These are phyloP conservation scores for Neostethus bicornis DNA, from an alignment of 2,797 vertebrate genomes.

Conservation along the genomic window DNA sequence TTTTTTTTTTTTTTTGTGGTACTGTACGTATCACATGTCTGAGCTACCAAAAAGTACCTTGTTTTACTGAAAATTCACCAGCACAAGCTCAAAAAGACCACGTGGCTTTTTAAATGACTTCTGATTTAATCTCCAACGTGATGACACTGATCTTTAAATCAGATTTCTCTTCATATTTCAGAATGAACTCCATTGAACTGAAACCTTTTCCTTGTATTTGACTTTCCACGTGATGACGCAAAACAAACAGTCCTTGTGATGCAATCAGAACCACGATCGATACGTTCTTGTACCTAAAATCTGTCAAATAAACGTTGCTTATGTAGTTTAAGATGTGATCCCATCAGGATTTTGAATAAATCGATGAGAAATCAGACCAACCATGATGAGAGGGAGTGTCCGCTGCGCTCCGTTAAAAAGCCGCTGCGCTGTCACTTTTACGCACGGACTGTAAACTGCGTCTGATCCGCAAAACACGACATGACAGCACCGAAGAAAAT, in stretches of 20 bases:
- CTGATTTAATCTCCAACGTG: too few species aligned
- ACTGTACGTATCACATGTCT: too few species aligned
- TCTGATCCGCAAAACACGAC: slow-evolving; percentile 36
- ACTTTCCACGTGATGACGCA: not conserved
- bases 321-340: not conserved
- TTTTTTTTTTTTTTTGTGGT: too few species aligned
- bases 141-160: too few species aligned
- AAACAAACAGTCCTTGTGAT: not conserved
- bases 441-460: slow-evolving; percentile 37
- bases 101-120: too few species aligned
- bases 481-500: slow-evolving; percentile 83
- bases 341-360: not conserved
- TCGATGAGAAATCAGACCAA: slow-evolving; percentile 37
- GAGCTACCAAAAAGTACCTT: too few species aligned
- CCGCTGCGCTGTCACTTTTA: slow-evolving; percentile 7
- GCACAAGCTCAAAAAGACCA: too few species aligned
- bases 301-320: not conserved
- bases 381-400: slow-evolving; percentile 51
- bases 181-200: too few species aligned
- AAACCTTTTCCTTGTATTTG: not conserved
- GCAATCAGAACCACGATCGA: not conserved
- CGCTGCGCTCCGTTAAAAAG: slow-evolving; percentile 69
- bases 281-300: not conserved
- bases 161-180: too few species aligned
- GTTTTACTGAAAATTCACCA: too few species aligned